Percentiles rank a stretch among this genome's conserved stretches.
phyloP scores from a whole-genome alignment of 2,797 vertebrate species.

The Artibeus jamaicensis region DNA sequence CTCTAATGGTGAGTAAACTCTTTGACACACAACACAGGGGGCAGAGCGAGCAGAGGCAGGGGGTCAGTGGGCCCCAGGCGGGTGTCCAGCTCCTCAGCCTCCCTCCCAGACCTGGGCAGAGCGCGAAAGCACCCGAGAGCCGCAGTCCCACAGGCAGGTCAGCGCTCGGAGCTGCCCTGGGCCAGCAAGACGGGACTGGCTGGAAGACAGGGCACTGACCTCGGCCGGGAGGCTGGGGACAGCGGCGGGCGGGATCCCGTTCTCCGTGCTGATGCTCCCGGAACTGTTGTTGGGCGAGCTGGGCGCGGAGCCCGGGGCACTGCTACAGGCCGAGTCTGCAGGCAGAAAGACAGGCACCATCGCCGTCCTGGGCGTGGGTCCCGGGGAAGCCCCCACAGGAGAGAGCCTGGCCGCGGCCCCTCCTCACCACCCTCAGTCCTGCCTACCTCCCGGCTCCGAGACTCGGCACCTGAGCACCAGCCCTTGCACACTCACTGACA shows the following conservation, averaged over 20 bases:
- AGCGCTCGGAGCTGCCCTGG: no score
- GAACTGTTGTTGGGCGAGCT: conserved; percentile 99
- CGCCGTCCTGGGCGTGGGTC: accelerated
- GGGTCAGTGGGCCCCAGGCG: neutral
- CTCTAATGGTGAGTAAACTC: no score
- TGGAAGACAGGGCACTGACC: conserved; percentile 80
- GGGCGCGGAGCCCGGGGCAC: conserved; percentile 96
- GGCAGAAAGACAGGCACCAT: neutral
- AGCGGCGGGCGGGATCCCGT: conserved; percentile 88
- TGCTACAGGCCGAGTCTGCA: conserved; percentile 95
- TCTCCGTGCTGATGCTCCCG: conserved; percentile 94
- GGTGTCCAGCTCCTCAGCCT: neutral
- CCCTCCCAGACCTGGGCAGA: no score
- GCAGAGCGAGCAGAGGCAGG: neutral
- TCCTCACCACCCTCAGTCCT: accelerated
- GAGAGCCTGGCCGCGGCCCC: accelerated
- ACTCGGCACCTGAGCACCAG: neutral
- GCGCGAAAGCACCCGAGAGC: no score
- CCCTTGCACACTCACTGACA: neutral
- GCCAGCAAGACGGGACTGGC: accelerated
- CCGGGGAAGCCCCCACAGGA: no score
- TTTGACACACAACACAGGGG: accelerated
- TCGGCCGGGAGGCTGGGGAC: conserved; percentile 90
- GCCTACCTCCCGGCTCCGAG: accelerated
- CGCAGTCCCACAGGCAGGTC: accelerated